Evolutionary conservation across 2,113 vertebrate genomes (phyloP), one percentile per base, ranked within the genome.

Genomic region (Otocyon megalotis): DNA sequence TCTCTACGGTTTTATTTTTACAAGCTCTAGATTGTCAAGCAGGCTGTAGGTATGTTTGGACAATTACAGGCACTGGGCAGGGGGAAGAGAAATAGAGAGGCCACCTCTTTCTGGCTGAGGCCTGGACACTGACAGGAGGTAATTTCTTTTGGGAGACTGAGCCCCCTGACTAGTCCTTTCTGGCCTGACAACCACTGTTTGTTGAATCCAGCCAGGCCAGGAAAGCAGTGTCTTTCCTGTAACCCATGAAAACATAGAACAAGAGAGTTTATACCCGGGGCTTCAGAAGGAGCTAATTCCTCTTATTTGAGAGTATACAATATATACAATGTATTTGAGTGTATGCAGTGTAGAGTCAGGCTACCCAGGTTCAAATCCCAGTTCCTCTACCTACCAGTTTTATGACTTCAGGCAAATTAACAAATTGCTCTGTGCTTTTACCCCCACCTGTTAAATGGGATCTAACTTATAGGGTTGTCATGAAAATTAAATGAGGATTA

Each of bases 1-100:
- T 54, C 62, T 37, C 67, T 37, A 16, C 12, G 8, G 32, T 60
- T 87, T 92, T 94, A 50, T 96, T 97, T 88, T 95, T 58, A 67
- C 65, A 62, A 43, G 69, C 50, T 88, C 26, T 17, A 30, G 82
- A 77, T 16, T 79, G 71, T 11, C 32, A 60, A 65, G 84, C 84
- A 24, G n/a, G 53, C 65, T 58, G 58, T 65, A 28, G 19, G 35
- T 63, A n/a, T 72, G 35, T 83, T 16, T 19, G 7, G 32, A 71
- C n/a, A 28, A 56, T 84, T 71, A 65, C 48, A 67, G 88, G 67
- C 3, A 1, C 69, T 32, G 32, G 24, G 6, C 24, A 50, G 63
- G 54, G 20, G 28, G 69, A 50, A 56, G 69, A 19, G 24, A 35
- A 7, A 16, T 9, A 35, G 54, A 67, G 30, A 60, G 28, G 12